Base-by-base conservation (phyloP, 1,140 invertebrate genomes). In the Oryctes rhinoceros region DNA sequence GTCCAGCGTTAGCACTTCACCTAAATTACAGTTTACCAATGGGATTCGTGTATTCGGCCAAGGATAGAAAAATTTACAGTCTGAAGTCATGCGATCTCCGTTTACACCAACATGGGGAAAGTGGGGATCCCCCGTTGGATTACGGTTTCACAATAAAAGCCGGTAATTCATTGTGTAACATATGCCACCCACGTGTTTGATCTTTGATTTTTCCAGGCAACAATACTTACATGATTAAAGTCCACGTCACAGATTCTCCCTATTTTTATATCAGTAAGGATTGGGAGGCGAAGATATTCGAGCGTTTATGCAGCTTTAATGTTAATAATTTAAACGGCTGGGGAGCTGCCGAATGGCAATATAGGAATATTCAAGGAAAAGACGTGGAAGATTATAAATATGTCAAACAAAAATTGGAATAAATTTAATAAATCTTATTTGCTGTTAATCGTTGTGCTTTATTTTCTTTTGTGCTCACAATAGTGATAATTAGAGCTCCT, bases 301-400 rank as follows among this genome's bases (percentile, higher is more conserved):
- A 94, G 84, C 86, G 91, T 79, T 89, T 92, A 84, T 91, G 89
- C 79, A 87, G 85, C 10, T 91, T 91, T 81, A 88, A 89, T 80
- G 88, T 94, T 0, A 92, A 94, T 87, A 92, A 91, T 0, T 82
- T 92, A 0, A 89, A 89, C 82, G 93, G 93, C 0, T 91, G 91
- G 88, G 93, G 93, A 18, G 90, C 91, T 80, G 90, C 91, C 3
- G 93, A 94, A 86, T 94, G 92, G 91, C 89, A 91, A 75, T 94
- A 93, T 84, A 89, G 91, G 80, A 90, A 92, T 85, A 81, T 87
- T 37, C 79, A 78, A 59, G 85, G 86, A 79, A 82, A 80, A 79
- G 49, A 78, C 30, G 75, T 76, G 6, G 37, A 18, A 47, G 75
- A 76, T 76, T 48, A 76, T 44, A 20, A 18, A 47, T n/a, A 76